Evolutionary conservation across 2,113 vertebrate genomes (phyloP), one percentile per base, ranked within the genome.

Genomic region (Cebus imitator): DNA sequence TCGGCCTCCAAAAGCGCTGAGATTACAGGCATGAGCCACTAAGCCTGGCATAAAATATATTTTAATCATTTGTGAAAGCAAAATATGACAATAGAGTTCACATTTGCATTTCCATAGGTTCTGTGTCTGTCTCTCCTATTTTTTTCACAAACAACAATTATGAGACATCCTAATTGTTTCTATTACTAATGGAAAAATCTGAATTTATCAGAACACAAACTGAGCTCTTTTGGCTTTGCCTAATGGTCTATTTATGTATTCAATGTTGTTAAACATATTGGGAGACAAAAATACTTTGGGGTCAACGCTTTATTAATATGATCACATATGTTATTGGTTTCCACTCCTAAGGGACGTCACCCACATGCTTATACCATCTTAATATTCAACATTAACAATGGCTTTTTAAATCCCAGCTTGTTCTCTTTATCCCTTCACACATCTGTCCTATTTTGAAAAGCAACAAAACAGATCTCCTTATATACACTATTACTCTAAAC

Each of bases 41-140:
- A 13, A 30, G 27, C 11, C 27, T 64, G 61, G 27, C 61, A 70
- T 87, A 68, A 91, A 92, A 87, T 66, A 83, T 13, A 68, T 68
- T 89, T 95, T 72, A 89, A 66, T 92, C 8, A 78, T 82, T 27
- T 81, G 14, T 57, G 43, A 94, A 91, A 95, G n/a, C 35, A 90
- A 94, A 90, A 64, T 90, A 55, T 45, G 32, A 73, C 18, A 90
- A 61, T 48, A 80, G 30, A 92, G 32, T 81, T 94, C 12, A 87
- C 40, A 75, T 90, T 92, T 95, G 17, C 25, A 90, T 95, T 85
- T 81, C 12, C 25, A 37, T 50, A 76, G 37, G 7, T 21, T 92
- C 20, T 58, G 16, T 72, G 45, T 14, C 37, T 55, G 0, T 78
- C 6, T n/a, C 20, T 48, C 75, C 72, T 48, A 78, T 25, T 76